Evolutionary conservation across 2,888 invertebrate genomes (phyloP), one percentile per base, ranked within the genome.

Genomic region (Scaptodrosophila latifasciaeformis): DNA sequence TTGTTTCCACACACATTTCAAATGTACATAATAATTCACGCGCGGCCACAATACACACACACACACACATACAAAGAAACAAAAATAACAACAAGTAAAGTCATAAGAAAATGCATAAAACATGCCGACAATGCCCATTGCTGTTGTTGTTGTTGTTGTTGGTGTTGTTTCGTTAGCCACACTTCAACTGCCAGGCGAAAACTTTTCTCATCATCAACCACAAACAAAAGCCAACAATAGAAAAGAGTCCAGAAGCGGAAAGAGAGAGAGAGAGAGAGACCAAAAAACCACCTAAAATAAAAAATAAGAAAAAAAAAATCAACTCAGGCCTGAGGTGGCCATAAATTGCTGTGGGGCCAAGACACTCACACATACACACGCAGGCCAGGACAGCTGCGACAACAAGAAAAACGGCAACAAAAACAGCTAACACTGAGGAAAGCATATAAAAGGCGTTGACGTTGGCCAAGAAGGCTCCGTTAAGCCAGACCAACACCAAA

Each of bases 341-440:
- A 75, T 75, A 80, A 74, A 74, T 74, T 80, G 77, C 78, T 77
- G 75, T n/a, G n/a, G n/a, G n/a, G n/a, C n/a, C 78, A 80, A 75
- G 70, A 52, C 10, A 34, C n/a, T n/a, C n/a, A 31, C 12, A 35
- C 13, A 37, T n/a, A n/a, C 13, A 37, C 13, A 37, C 13, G 2
- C 3, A 31, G 2, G 31, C 37, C 13, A 6, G 10, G 17, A 13
- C 17, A 15, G 37, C 13, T 15, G 37, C 37, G 5, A 17, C 13
- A 13, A 18, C 10, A 17, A 15, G 37, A 7, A 17, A 37, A 17
- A 13, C 35, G 15, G 17, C 13, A 17, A 35, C 7, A 2, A 34
- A 6, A 7, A 7, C 7, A 7, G 24, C 3, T 24, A 24, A 7
- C 4, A 24, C 4, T 5, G 24, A 7, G 24, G 24, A 24, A 7